phyloP scores from a whole-genome alignment of 1,140 invertebrate species.

The Calliopsis andreniformis region DNA sequence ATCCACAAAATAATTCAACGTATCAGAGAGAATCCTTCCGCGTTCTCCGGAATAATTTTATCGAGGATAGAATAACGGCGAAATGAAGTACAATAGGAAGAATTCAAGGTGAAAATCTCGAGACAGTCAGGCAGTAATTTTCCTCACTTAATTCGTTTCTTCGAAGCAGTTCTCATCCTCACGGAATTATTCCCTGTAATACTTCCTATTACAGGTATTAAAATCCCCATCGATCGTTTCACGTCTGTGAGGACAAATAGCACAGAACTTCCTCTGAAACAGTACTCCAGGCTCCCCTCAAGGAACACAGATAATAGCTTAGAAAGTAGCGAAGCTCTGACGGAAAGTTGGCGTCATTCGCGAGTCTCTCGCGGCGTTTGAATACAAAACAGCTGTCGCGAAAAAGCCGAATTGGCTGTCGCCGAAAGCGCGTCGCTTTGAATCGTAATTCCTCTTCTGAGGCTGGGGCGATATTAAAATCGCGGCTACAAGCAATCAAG shows the following conservation, averaged over 20 bases:
- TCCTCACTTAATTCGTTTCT: slow-evolving; percentile 56
- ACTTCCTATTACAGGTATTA: neutral
- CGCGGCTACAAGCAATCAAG: slow-evolving; percentile 59
- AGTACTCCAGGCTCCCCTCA: too few species aligned
- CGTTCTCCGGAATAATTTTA: slow-evolving; percentile 30
- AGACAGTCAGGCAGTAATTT: slow-evolving; percentile 41
- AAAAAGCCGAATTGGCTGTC: slow-evolving; percentile 24
- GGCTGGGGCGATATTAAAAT: slow-evolving; percentile 41
- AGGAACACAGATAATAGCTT: neutral
- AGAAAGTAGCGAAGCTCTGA: slow-evolving; percentile 1
- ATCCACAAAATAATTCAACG: neutral
- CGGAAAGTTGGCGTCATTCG: slow-evolving; percentile 18
- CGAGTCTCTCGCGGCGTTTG: neutral
- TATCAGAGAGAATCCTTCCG: slow-evolving; percentile 25
- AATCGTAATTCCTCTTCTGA: slow-evolving; percentile 41
- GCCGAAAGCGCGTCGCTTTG: slow-evolving; percentile 33
- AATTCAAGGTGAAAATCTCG: slow-evolving; percentile 34
- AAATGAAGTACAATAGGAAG: neutral
- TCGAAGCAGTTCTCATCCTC: slow-evolving; percentile 26
- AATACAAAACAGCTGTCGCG: slow-evolving; percentile 25
- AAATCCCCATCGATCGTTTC: too few species aligned
- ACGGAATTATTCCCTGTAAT: neutral
- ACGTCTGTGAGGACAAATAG: neutral
- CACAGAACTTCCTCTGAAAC: neutral
- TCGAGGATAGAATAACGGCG: neutral